Evolutionary conservation across 2,797 vertebrate genomes (phyloP), one percentile per base, ranked within the genome.

Genomic region (Sebastes oblongus): DNA sequence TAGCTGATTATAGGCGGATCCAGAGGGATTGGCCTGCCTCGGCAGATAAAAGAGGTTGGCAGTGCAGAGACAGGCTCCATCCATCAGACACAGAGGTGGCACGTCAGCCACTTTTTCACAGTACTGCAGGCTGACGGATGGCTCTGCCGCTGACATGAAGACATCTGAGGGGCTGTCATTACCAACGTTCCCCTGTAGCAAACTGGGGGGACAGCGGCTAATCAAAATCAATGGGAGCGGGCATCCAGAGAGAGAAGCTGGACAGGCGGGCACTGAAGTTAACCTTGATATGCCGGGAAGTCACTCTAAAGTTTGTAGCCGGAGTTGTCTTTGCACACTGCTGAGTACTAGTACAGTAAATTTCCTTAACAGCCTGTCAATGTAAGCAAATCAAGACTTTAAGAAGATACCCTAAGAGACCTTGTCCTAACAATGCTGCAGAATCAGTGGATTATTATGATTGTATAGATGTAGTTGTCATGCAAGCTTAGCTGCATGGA

Each of bases 61-160:
- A 80, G 86, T 73, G 64, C 59, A 75, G 66, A 88, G 92, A 93
- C 89, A 86, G 79, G 83, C 83, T 77, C 74, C 90, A 93, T 95
- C 87, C 85, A 94, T 95, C 94, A 95, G 87, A 76, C 82, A 55
- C 87, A 72, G 84, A 88, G 91, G 84, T 92, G 89, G 92, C 92
- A 92, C 58, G 72, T 93, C 92, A 92, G 91, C 90, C 86, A 86
- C 89, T 93, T 90, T 91, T 88, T 81, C 85, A 82, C 86, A 73
- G 81, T 80, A 67, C 86, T 82, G 80, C 84, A 46, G 86, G 91
- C 88, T 95, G 95, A 95, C 75, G 77, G 94, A 95, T 94, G 85
- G 88, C 80, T 87, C 82, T 81, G 86, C 83, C 54, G 71, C 75
- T 86, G 91, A 93, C 92, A 93, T 92, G 76, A 92, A 95, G 94